Evolutionary conservation across 1,140 invertebrate species (phyloP).

Genomic region (Chironomus tepperi): DNA sequence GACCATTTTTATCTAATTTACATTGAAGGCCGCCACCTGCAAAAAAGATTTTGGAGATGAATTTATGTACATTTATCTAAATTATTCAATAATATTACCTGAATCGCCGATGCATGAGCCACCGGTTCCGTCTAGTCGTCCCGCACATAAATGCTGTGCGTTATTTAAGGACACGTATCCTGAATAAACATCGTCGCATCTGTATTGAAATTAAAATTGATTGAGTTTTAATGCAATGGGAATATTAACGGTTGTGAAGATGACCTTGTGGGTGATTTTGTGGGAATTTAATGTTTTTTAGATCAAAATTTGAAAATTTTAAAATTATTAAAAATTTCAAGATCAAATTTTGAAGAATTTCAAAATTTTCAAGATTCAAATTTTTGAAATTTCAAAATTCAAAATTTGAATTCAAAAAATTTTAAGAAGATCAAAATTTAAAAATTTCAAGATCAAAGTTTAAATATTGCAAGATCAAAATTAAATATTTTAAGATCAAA

Average conservation of each 20-base stretch:
- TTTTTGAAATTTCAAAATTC: too few relatives aligned
- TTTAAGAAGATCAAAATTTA: too few relatives aligned
- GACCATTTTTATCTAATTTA: constrained; percentile 53
- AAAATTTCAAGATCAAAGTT: too few relatives aligned
- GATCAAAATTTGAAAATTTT: too few relatives aligned
- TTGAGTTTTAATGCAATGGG: neutral
- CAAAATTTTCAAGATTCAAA: too few relatives aligned
- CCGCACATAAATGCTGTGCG: constrained; percentile 76
- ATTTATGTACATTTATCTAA: constrained; percentile 15
- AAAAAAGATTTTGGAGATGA: constrained; percentile 55
- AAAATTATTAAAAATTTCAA: too few relatives aligned
- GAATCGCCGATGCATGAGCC: constrained; percentile 72
- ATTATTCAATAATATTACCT: neutral
- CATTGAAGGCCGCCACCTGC: constrained; percentile 80
- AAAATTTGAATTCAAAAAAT: too few relatives aligned
- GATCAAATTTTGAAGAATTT: too few relatives aligned
- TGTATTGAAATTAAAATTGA: constrained; percentile 25
- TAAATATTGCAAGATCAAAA: too few relatives aligned
- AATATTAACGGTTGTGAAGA: neutral
- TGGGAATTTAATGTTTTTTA: too few relatives aligned
- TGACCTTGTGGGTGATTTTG: neutral
- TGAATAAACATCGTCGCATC: constrained; percentile 54
- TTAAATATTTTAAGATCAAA: too few relatives aligned
- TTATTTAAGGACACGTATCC: constrained; percentile 59
- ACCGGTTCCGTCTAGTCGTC: constrained; percentile 69